A percentile compares a stretch with the other conserved stretches of the same genome.
phyloP scores from a whole-genome alignment of 2,113 vertebrate species.

The Bungarus multicinctus region DNA sequence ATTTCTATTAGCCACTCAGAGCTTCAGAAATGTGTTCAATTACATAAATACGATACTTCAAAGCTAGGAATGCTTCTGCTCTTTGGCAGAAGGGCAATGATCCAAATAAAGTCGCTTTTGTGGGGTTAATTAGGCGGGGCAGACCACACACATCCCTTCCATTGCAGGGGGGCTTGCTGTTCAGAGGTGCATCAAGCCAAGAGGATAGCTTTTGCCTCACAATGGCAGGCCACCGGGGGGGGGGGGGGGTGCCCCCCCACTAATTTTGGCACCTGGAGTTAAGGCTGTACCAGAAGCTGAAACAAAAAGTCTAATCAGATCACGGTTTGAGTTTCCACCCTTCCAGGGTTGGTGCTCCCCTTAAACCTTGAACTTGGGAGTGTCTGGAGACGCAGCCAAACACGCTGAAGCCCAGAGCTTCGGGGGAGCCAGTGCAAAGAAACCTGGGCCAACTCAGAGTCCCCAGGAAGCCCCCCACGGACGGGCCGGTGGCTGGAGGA shows the following conservation, averaged over 20 bases:
- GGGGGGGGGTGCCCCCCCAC: too few species aligned
- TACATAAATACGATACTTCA: background rate
- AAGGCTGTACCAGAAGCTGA: background rate
- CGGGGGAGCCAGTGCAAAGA: too few species aligned
- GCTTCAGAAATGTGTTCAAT: background rate
- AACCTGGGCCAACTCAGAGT: background rate
- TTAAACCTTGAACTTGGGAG: background rate
- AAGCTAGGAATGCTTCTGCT: background rate
- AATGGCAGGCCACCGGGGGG: background rate
- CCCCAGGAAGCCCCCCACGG: background rate
- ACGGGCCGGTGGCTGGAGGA: background rate
- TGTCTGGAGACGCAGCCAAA: background rate
- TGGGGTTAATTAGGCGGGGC: background rate
- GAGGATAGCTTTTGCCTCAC: background rate
- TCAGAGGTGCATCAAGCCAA: background rate
- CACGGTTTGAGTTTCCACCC: background rate
- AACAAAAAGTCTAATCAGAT: background rate
- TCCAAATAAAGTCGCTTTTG: background rate
- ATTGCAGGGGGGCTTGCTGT: background rate
- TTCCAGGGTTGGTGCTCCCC: background rate
- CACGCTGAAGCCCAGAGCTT: too few species aligned
- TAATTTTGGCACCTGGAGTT: background rate
- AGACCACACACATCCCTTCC: background rate
- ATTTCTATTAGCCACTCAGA: background rate
- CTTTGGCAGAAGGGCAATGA: background rate